These are phyloP conservation scores for Eupithecia abbreviata DNA, from an alignment of 2,888 invertebrate species.

Conservation along the genomic window DNA sequence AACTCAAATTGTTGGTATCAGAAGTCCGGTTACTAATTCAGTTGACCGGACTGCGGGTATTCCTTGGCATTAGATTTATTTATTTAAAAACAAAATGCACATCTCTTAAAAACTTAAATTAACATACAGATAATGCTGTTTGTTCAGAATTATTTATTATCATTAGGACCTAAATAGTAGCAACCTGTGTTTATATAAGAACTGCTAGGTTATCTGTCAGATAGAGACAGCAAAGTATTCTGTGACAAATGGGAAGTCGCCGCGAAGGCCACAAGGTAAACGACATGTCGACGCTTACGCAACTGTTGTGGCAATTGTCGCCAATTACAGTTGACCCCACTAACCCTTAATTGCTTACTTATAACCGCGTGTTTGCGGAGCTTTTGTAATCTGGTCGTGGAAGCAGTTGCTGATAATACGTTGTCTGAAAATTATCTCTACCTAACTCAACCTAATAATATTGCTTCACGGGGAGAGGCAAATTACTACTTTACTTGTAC, in stretches of 20 bases:
- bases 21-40: too few relatives aligned
- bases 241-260: conserved; percentile 60
- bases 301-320: conserved; percentile 54
- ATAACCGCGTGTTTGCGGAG: conserved; percentile 40
- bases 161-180: too few relatives aligned
- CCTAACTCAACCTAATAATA: neutral
- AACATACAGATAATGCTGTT: too few relatives aligned
- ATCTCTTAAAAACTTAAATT: too few relatives aligned
- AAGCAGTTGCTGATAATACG: neutral
- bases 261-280: conserved; percentile 73
- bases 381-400: conserved; percentile 41
- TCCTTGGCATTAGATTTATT: too few relatives aligned
- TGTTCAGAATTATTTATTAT: too few relatives aligned
- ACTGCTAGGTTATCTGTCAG: neutral
- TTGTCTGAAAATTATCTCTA: neutral
- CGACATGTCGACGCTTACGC: conserved; percentile 74
- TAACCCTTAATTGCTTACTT: conserved; percentile 44
- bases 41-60: too few relatives aligned
- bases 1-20: too few relatives aligned
- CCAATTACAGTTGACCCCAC: conserved; percentile 59
- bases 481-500: neutral
- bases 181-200: neutral
- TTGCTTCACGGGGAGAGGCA: neutral
- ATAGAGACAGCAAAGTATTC: conserved; percentile 13
- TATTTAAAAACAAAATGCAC: too few relatives aligned